Evolutionary conservation across 2,797 vertebrate genomes (phyloP), one percentile per base, ranked within the genome.

Genomic region (Carcharodon carcharias): DNA sequence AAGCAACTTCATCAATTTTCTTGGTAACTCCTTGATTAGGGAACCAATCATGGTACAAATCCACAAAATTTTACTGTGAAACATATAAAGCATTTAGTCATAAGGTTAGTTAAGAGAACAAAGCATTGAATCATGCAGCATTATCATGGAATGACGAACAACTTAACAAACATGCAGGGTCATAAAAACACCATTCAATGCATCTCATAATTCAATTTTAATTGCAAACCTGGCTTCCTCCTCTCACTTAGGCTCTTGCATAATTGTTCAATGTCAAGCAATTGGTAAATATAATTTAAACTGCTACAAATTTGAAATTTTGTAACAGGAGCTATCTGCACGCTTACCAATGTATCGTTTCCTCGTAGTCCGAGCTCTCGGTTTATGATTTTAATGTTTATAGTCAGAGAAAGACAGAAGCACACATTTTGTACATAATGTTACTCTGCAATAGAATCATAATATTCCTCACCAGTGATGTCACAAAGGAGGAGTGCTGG

Each of bases 11-110:
- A 71, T 50, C 67, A 95, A 63, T 56, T 93, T 67, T 50, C 28
- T 95, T 95, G 67, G 69, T 18, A 71, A 31, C 45, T 95, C 67
- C 65, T 95, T n/a, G 94, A 56, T 95, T 77, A 77, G 28, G 45
- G 31, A n/a, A 71, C 6, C 56, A n/a, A 56, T n/a, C 69, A 77
- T 73, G 67, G 69, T 54, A 58, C 45, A 77, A 95, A 77, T 73
- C 69, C 69, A 58, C 21, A 12, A 95, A 77, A 95, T 5, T 11
- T 45, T 54, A 58, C 94, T 77, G 67, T 77, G 28, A 95, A 95
- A 54, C 23, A 23, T 73, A 73, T 3, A 73, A 54, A 95, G 63
- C 50, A 95, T 56, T 77, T 73, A 35, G 14, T 92, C 35, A 92
- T 35, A 35, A 63, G 28, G 2, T 45, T 9, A 56, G 94, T 73